phyloP scores from a whole-genome alignment of 2,888 invertebrate species.

The Eledona agricola region DNA sequence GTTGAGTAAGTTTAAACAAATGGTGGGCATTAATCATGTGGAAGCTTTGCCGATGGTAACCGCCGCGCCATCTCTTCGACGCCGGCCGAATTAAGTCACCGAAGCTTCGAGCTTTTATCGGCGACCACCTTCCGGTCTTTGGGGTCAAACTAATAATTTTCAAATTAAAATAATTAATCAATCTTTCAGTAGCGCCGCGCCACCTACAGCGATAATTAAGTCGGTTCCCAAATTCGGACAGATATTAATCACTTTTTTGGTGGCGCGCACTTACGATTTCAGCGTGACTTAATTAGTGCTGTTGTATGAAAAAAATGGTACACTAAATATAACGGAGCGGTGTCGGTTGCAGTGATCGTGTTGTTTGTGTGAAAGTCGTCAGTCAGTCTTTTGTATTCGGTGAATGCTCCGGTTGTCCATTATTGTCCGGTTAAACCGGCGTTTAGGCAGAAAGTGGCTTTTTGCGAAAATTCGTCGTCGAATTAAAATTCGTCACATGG shows the following conservation, averaged over 20 bases:
- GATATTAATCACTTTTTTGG: constrained; percentile 40
- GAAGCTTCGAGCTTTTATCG: constrained; percentile 10
- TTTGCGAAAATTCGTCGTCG: constrained; percentile 19
- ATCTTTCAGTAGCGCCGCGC: constrained; percentile 50
- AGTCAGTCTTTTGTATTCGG: constrained; percentile 1
- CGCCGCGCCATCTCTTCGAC: constrained; percentile 9
- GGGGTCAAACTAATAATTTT: constrained; percentile 33
- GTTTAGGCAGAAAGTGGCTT: neutral
- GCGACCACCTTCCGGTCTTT: constrained; percentile 34
- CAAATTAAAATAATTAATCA: constrained; percentile 48
- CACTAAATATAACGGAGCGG: too few species aligned
- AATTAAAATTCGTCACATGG: constrained; percentile 54
- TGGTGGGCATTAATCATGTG: neutral
- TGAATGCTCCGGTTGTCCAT: neutral
- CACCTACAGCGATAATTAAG: constrained; percentile 51
- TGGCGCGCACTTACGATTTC: constrained; percentile 21
- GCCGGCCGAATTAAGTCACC: neutral
- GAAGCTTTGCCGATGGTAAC: too few species aligned
- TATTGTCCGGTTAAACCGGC: neutral
- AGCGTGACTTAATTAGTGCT: too few species aligned
- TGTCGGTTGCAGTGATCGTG: too few species aligned
- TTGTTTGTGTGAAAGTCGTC: too few species aligned
- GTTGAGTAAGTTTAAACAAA: constrained; percentile 6
- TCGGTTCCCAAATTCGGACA: constrained; percentile 38
- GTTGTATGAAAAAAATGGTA: too few species aligned